A percentile compares a stretch with the other conserved stretches of the same genome.
Evolutionary conservation across 2,888 invertebrate species (phyloP).

Genomic region (Philopedon plagiatum): DNA sequence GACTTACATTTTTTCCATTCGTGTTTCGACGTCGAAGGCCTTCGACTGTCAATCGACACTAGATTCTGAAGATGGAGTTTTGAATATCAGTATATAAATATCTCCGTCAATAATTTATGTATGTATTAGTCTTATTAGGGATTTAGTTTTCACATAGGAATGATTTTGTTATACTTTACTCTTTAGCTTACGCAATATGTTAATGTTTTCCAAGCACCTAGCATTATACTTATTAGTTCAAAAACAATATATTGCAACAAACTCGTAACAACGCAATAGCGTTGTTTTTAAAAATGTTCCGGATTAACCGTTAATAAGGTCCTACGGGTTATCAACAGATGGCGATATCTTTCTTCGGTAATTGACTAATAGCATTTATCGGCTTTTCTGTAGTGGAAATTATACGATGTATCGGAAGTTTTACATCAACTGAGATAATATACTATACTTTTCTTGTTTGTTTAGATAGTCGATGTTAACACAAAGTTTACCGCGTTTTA

Average conservation of each 20-base stretch:
- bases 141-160: no score
- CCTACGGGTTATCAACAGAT: not conserved
- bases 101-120: no score
- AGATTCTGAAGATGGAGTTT: no score
- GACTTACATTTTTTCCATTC: no score
- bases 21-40: no score
- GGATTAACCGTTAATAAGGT: slow-evolving; percentile 6
- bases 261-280: not conserved
- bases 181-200: no score
- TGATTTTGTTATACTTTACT: no score
- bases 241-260: not conserved
- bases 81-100: no score
- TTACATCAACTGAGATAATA: slow-evolving; percentile 3
- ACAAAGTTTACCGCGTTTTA: slow-evolving; percentile 9
- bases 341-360: not conserved
- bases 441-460: not conserved
- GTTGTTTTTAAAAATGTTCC: not conserved
- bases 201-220: no score
- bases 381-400: slow-evolving; percentile 8
- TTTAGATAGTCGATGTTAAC: slow-evolving; percentile 2
- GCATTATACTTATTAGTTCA: no score
- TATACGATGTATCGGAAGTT: slow-evolving; percentile 10
- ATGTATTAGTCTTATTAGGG: no score
- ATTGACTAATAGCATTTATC: slow-evolving; percentile 10
- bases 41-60: no score